phyloP scores from a whole-genome alignment of 2,113 vertebrate genomes.

The Cynopterus brachyotis region DNA sequence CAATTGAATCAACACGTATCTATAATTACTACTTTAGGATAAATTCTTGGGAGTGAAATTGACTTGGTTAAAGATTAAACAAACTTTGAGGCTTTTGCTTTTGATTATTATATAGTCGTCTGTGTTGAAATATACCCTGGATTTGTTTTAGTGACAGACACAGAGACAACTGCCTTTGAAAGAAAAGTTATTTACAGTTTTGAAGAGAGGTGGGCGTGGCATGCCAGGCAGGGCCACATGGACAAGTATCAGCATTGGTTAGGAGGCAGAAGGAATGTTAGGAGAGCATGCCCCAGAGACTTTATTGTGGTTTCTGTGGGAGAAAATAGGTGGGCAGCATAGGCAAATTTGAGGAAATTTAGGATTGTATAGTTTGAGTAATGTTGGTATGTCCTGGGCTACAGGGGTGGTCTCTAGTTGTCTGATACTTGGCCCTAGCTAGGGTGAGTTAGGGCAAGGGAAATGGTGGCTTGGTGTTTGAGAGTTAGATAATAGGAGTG shows the following conservation, averaged over 20 bases:
- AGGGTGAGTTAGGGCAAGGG: neutral
- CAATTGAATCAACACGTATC: neutral
- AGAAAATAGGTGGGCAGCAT: neutral
- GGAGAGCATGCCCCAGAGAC: neutral
- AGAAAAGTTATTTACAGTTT: neutral
- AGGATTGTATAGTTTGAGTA: neutral
- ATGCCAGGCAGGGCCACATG: too few species aligned
- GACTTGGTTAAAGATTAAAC: constrained; percentile 13
- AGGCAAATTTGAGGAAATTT: neutral
- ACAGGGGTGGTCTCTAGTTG: neutral
- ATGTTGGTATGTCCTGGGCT: neutral
- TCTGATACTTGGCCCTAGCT: neutral
- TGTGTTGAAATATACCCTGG: neutral
- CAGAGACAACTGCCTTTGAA: neutral
- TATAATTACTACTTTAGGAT: neutral
- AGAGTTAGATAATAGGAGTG: neutral
- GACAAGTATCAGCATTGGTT: neutral
- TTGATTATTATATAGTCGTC: neutral
- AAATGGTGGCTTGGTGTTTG: neutral
- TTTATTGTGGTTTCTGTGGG: neutral
- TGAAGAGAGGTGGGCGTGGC: neutral
- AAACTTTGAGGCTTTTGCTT: neutral
- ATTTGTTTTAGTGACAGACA: neutral
- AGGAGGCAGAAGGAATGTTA: neutral
- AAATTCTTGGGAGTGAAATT: constrained; percentile 11